Evolutionary conservation across 2,797 vertebrate species (phyloP).

Genomic region (Sphenodon punctatus): DNA sequence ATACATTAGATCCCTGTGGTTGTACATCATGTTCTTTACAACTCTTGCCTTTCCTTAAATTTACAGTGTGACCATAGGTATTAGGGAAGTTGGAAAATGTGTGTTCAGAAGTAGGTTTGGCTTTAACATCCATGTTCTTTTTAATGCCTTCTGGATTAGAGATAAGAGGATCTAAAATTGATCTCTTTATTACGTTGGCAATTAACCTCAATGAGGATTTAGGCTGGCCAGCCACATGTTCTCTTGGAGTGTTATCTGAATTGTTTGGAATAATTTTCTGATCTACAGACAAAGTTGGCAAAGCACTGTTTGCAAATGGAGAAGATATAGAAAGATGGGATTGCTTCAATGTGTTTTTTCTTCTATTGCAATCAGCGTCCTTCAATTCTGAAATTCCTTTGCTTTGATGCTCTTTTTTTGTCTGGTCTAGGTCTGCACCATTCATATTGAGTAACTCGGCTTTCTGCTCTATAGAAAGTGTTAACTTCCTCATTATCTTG

Average conservation of each 20-base stretch:
- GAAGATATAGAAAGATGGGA: neutral
- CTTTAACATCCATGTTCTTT: slow-evolving; percentile 23
- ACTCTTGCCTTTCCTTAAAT: slow-evolving; percentile 40
- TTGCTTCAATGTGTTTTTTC: neutral
- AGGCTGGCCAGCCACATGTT: neutral
- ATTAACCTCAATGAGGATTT: slow-evolving; percentile 73
- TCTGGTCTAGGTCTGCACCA: slow-evolving; percentile 17
- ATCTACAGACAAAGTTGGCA: neutral
- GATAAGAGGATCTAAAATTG: slow-evolving; percentile 61
- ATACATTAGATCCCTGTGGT: neutral
- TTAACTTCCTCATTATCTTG: slow-evolving; percentile 56
- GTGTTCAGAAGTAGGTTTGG: slow-evolving; percentile 46
- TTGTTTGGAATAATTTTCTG: neutral
- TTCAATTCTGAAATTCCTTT: neutral
- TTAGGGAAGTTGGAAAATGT: slow-evolving; percentile 30
- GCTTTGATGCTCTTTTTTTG: neutral
- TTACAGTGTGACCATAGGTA: slow-evolving; percentile 9
- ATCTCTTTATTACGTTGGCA: slow-evolving; percentile 69
- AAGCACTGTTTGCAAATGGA: neutral
- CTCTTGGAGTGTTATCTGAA: neutral
- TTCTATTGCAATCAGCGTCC: neutral
- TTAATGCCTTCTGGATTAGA: slow-evolving; percentile 48
- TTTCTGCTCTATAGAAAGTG: slow-evolving; percentile 70
- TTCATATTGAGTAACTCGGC: slow-evolving; percentile 75
- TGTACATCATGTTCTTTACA: slow-evolving; percentile 22